Evolutionary conservation across 2,113 vertebrate genomes (phyloP), one percentile per base, ranked within the genome.

Genomic region (Xenus cinereus): DNA sequence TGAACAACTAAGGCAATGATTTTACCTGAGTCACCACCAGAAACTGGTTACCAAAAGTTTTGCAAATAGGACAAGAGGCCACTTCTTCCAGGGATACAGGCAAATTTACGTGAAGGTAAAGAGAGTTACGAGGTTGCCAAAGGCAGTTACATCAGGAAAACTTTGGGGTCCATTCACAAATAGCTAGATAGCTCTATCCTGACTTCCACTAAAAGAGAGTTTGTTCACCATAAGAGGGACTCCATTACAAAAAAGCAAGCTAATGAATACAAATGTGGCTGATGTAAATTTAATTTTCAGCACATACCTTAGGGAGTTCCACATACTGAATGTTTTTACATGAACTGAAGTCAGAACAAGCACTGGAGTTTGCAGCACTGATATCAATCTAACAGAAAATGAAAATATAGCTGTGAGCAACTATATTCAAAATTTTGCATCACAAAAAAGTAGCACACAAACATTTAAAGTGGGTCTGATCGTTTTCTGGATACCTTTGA

Each of bases 291-390:
- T 35, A n/a, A 20, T 80, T 83, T 93, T 57, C 50, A 87, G 41
- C 10, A 51, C 67, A 26, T 98, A 99, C 99, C 98, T 99, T 98
- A 71, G 98, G 98, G 48, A 98, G 98, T 90, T 98, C 97, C 62
- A 98, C 89, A 91, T 98, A 97, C 62, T 98, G 98, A 76, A 98
- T 95, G 21, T 96, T 96, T 96, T 97, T 98, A 87, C 97, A 98
- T 26, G 95, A 84, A 81, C 97, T 97, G 6, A 98, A 89, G n/a
- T 98, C 98, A 33, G 95, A 81, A 76, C 84, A 91, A 79, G 73
- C 67, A 62, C 67, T 72, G 0, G 37, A 56, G 35, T 71, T 93
- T 60, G 62, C 30, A 94, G 88, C 23, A 93, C 32, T 96, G 16
- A 10, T 84, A 84, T 98, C 97, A 53, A 67, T 43, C 98, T 98